Percentiles rank a stretch among this genome's conserved stretches.
These are phyloP conservation scores for Corvus moneduloides DNA, from an alignment of 2,113 vertebrate genomes.

Conservation along the genomic window DNA sequence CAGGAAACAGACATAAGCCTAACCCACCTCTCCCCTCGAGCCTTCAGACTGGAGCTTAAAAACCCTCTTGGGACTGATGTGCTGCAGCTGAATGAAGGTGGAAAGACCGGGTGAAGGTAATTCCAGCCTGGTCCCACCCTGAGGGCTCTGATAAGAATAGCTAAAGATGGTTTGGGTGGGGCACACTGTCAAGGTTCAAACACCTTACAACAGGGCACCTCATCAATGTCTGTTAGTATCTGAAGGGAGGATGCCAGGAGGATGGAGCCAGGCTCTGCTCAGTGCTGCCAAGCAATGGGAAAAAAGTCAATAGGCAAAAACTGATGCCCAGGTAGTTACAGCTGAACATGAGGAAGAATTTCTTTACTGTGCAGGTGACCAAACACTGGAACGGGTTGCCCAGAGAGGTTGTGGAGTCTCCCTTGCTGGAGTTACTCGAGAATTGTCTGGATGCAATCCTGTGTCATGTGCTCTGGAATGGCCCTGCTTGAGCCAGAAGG, in stretches of 20 bases:
- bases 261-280: background rate
- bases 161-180: too few species aligned
- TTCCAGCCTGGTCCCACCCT: too few species aligned
- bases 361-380: background rate
- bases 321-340: background rate
- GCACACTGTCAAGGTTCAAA: too few species aligned
- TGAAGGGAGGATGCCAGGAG: background rate
- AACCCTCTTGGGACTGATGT: too few species aligned
- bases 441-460: background rate
- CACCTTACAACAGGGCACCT: background rate
- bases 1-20: too few species aligned
- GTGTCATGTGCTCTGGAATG: background rate
- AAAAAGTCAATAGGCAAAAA: background rate
- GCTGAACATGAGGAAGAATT: background rate
- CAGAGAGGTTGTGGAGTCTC: background rate
- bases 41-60: too few species aligned
- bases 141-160: too few species aligned
- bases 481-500: background rate
- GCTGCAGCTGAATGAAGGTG: too few species aligned
- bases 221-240: background rate
- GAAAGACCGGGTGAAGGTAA: too few species aligned
- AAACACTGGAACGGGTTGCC: background rate
- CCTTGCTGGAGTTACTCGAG: accelerated
- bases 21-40: too few species aligned
- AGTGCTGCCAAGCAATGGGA: background rate